phyloP scores from a whole-genome alignment of 1,140 invertebrate genomes.

The Tetramorium parvispinum region DNA sequence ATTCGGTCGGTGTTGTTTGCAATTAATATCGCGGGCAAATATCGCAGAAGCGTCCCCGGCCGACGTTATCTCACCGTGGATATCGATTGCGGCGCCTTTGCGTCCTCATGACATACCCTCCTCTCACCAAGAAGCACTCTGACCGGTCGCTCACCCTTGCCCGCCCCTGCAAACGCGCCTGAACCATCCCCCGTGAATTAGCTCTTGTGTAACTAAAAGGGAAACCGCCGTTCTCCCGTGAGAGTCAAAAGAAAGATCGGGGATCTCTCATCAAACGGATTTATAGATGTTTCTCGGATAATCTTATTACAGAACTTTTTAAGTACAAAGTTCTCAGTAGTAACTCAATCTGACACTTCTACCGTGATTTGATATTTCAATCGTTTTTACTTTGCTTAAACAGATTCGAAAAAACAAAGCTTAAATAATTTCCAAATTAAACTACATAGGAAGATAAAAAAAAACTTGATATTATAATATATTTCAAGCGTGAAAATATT shows the following conservation, averaged over 20 bases:
- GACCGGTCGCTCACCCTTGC: conserved; percentile 57
- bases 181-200: conserved; percentile 26
- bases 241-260: neutral
- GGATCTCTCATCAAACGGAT: neutral
- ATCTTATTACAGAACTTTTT: conserved; percentile 5
- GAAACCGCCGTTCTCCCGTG: neutral
- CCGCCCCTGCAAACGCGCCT: neutral
- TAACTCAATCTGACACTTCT: neutral
- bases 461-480: neutral
- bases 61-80: neutral
- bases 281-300: neutral
- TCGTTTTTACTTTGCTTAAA: neutral
- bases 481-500: neutral
- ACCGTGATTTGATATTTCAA: neutral
- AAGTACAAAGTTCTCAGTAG: neutral
- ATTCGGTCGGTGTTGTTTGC: neutral
- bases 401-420: neutral
- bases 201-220: neutral
- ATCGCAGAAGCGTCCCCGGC: neutral
- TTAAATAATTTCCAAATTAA: neutral
- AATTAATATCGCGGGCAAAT: conserved; percentile 9
- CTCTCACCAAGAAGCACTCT: conserved; percentile 43
- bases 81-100: conserved; percentile 43
- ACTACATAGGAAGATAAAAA: neutral
- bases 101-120: conserved; percentile 25